Evolutionary conservation across 2,797 vertebrate species (phyloP), one percentile per base, ranked within the genome.

Genomic region (Masticophis lateralis): DNA sequence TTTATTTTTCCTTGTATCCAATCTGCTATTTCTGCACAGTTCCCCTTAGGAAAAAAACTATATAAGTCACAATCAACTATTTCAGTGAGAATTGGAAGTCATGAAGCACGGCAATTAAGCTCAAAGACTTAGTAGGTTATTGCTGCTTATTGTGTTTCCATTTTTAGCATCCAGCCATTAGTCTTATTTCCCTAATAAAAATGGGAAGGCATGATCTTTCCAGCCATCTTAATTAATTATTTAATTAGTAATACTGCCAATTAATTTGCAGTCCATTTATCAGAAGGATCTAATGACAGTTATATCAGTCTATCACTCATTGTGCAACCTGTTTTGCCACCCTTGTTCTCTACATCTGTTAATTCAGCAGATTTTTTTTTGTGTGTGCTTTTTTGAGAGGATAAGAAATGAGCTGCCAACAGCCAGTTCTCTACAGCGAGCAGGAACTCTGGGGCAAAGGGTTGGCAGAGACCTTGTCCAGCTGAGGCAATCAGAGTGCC

Each of bases 271-370:
- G 90, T 16, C 91, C 92, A 94, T 97, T 97, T 96, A 95, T 97
- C 96, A 96, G 93, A 94, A 96, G 95, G 93, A 94, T 93, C 94
- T 97, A 96, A 96, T 96, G 96, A 96, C 95, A 96, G 92, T 95
- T 95, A 96, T 94, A 97, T 88, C 91, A 96, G 88, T 92, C 91
- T 88, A 89, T 94, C 94, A 94, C 93, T 97, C 94, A 95, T 94
- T 95, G 93, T 87, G 90, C 92, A 96, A 95, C 93, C 93, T 95
- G 92, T 90, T 94, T 90, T 90, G 91, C 93, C 94, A 94, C 93
- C 94, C 91, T 86, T 37, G 6, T 92, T 96, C 91, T 91, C 92
- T 93, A 93, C 96, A 96, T 96, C 96, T 97, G 95, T 93, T 96
- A 28, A 4, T 86, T 83, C 74, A 47, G 74, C 74, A 83, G 37